These are phyloP conservation scores for Heteronetta atricapilla DNA, from an alignment of 2,113 vertebrate species.

Conservation along the genomic window DNA sequence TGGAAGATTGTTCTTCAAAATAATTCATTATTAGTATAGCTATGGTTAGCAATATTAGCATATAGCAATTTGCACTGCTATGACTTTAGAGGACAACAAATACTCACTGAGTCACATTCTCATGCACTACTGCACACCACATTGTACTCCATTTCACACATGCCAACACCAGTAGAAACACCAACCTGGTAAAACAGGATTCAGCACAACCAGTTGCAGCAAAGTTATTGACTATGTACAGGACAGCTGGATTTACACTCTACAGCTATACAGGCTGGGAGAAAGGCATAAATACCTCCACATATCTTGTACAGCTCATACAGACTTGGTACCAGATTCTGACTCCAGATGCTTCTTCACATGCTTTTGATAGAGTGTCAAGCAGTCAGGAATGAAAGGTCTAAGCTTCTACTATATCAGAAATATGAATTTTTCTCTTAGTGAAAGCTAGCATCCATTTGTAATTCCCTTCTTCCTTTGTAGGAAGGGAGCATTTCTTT, in stretches of 20 bases:
- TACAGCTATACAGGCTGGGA: background rate
- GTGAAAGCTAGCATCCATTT: background rate
- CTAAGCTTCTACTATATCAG: background rate
- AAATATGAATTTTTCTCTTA: background rate
- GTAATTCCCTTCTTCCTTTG: background rate
- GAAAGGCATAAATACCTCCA: background rate
- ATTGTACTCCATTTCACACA: background rate
- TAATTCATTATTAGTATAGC: background rate
- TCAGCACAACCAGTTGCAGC: background rate
- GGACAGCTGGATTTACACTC: background rate
- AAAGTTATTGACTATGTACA: background rate
- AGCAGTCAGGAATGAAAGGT: background rate
- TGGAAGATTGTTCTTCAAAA: background rate
- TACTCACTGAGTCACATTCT: background rate
- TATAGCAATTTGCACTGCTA: background rate
- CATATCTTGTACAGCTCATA: accelerated
- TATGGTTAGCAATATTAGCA: background rate
- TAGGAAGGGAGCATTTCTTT: background rate
- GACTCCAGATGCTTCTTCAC: background rate
- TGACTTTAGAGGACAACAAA: background rate
- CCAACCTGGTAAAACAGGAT: background rate
- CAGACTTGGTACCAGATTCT: background rate
- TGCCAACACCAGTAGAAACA: background rate
- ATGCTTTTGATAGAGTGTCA: background rate
- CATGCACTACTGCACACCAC: no score